Conservation (phyloP, 2,113 vertebrate genomes). For the Formicarius rufipectus region DNA sequence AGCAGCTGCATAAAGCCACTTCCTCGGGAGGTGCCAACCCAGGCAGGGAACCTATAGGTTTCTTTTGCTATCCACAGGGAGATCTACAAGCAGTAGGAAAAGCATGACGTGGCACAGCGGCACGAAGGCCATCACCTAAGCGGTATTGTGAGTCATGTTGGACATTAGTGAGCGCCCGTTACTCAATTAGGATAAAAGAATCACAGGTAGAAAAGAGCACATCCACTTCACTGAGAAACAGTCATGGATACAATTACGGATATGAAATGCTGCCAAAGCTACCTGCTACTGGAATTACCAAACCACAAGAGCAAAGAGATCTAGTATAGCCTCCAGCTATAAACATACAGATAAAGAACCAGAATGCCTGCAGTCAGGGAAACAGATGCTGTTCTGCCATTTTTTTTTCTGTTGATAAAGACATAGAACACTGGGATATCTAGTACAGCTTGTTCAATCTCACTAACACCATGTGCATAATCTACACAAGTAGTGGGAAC, state of each 20-base stretch:
- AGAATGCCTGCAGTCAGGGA: not conserved
- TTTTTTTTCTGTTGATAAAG: not conserved
- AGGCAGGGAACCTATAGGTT: not conserved
- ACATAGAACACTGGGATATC: not conserved
- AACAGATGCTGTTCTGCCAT: not conserved
- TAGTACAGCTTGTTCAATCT: not conserved
- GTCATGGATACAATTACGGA: rapidly evolving
- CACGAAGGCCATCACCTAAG: not conserved
- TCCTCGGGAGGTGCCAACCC: not conserved
- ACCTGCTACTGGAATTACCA: not conserved
- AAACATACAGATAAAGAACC: not conserved
- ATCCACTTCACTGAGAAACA: not conserved
- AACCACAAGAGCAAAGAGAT: not conserved
- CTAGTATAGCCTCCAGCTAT: not conserved
- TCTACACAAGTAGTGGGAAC: not conserved
- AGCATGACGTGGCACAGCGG: not conserved
- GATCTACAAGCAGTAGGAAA: not conserved
- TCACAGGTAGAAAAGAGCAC: not conserved
- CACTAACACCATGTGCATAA: not conserved
- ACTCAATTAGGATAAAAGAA: not conserved
- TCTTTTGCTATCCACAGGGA: not conserved
- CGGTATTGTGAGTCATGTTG: not conserved
- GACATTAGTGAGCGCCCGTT: not conserved
- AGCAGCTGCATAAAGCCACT: not conserved
- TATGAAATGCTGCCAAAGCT: not conserved